Conservation (phyloP, 2,113 vertebrate species). For the Macrotis lagotis region DNA sequence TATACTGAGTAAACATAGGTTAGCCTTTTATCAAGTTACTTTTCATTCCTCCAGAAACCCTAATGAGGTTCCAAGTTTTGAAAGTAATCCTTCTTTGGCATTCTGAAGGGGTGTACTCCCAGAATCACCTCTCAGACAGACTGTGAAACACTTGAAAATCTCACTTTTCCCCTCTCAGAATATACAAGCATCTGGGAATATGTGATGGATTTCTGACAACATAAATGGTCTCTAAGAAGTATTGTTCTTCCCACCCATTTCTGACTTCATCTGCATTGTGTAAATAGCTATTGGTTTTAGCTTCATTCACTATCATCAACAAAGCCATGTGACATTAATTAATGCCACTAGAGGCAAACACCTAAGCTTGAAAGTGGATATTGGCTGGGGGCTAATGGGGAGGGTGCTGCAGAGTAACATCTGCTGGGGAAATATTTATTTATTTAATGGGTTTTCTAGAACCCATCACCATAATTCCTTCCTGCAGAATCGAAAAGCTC, state of each 20-base stretch:
- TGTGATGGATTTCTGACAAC: slow-evolving; percentile 45
- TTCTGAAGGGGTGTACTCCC: slow-evolving; percentile 45
- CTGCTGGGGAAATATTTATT: slow-evolving; percentile 67
- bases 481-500: slow-evolving; percentile 38
- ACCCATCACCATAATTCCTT: slow-evolving; percentile 34
- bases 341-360: slow-evolving; percentile 65
- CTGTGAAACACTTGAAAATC: slow-evolving; percentile 54
- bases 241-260: slow-evolving; percentile 73
- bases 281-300: slow-evolving; percentile 69
- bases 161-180: background rate
- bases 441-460: slow-evolving; percentile 68
- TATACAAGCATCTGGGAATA: slow-evolving; percentile 50
- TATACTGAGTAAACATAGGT: background rate
- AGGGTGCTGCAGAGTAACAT: slow-evolving; percentile 58
- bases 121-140: background rate
- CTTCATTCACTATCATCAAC: slow-evolving; percentile 62
- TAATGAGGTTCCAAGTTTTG: slow-evolving; percentile 47
- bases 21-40: slow-evolving; percentile 12
- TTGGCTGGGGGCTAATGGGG: slow-evolving; percentile 56
- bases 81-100: slow-evolving; percentile 52
- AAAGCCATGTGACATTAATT: slow-evolving; percentile 73
- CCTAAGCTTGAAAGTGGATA: slow-evolving; percentile 64
- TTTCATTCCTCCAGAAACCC: slow-evolving; percentile 64
- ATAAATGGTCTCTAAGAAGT: slow-evolving; percentile 48
- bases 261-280: slow-evolving; percentile 42